Evolutionary conservation across 2,888 invertebrate species (phyloP).

Genomic region (Xanthostigma xanthostigma): DNA sequence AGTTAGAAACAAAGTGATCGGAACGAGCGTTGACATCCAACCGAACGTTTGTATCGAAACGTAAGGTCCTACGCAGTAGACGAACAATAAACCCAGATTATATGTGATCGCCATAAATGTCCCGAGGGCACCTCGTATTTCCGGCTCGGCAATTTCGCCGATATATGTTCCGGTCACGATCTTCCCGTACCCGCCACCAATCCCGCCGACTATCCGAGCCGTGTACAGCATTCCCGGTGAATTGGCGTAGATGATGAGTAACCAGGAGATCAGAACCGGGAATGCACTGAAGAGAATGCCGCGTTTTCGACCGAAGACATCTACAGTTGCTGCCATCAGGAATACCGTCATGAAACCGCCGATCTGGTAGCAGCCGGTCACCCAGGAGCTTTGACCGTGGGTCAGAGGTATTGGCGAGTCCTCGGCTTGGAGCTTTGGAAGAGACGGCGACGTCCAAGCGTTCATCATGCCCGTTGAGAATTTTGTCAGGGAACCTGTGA

Average conservation of each 20-base stretch:
- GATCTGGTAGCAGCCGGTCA: background rate
- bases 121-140: slow-evolving; percentile 32
- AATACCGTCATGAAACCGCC: slow-evolving; percentile 1
- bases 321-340: slow-evolving; percentile 2
- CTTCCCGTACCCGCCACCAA: slow-evolving; percentile 1
- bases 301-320: slow-evolving; percentile 3
- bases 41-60: slow-evolving; percentile 29
- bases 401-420: slow-evolving; percentile 4
- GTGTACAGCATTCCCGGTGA: background rate
- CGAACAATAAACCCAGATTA: slow-evolving; percentile 23
- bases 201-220: slow-evolving; percentile 3
- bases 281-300: slow-evolving; percentile 1
- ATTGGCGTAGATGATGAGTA: background rate
- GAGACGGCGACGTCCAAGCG: slow-evolving; percentile 4
- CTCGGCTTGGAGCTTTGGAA: background rate
- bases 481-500: slow-evolving; percentile 4
- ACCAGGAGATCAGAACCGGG: slow-evolving; percentile 1
- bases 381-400: background rate
- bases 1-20: slow-evolving; percentile 25
- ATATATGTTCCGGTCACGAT: slow-evolving; percentile 32
- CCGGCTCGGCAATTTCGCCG: slow-evolving; percentile 33
- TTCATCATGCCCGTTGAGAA: slow-evolving; percentile 3
- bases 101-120: slow-evolving; percentile 28
- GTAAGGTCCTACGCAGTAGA: slow-evolving; percentile 22
- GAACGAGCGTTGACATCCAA: slow-evolving; percentile 24